A percentile compares a stretch with the other conserved stretches of the same genome.
Conservation (phyloP, 92 coral and sea anemone genomes). For the Scolanthus callimorphus region DNA sequence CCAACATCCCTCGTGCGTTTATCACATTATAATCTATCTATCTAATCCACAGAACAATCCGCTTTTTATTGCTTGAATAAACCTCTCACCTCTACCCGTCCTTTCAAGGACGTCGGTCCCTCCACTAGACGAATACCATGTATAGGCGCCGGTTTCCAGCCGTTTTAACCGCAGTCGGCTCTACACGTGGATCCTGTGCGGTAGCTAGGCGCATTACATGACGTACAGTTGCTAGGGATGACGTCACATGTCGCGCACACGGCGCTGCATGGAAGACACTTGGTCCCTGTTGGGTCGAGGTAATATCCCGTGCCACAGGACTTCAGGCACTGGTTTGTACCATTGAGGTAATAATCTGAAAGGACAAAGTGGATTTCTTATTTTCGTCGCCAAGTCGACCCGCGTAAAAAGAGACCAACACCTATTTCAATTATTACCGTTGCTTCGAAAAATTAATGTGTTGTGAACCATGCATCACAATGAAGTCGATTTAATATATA, state of each 20-base stretch:
- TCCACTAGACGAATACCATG: conserved; percentile 45
- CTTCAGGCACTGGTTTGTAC: conserved; percentile 36
- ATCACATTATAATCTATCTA: too few species aligned
- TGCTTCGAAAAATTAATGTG: too few species aligned
- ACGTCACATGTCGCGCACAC: conserved; percentile 58
- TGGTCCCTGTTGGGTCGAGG: conserved; percentile 10
- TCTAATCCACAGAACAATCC: too few species aligned
- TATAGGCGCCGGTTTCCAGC: conserved; percentile 34
- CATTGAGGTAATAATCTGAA: conserved; percentile 40
- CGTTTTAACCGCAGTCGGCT: conserved; percentile 26
- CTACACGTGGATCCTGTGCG: conserved; percentile 19
- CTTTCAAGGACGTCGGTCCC: conserved; percentile 53
- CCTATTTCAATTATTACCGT: too few species aligned
- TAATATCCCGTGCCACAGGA: conserved; percentile 46
- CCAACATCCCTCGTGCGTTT: too few species aligned
- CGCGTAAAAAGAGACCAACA: too few species aligned
- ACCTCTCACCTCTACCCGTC: conserved; percentile 79
- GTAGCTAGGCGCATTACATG: conserved; percentile 47
- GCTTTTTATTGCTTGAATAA: too few species aligned
- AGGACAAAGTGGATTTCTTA: too few species aligned
- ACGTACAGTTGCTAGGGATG: conserved; percentile 27
- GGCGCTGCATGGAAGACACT: conserved; percentile 39
- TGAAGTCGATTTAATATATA: too few species aligned
- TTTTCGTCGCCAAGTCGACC: too few species aligned
- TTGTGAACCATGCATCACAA: too few species aligned